These are phyloP conservation scores for Papilio helenus DNA, from an alignment of 1,140 invertebrate genomes.

Conservation along the genomic window DNA sequence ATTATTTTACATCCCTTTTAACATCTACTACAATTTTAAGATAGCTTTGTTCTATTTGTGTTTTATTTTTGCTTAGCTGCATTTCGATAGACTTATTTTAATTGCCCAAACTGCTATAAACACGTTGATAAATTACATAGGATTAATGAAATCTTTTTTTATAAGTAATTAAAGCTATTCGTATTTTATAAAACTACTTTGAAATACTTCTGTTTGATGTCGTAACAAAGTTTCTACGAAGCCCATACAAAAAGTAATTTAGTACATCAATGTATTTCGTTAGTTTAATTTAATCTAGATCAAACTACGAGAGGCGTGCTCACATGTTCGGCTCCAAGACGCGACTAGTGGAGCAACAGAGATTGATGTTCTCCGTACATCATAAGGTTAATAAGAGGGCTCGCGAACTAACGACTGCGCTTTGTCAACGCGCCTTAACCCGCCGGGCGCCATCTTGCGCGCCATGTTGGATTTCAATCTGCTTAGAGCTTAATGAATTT, in stretches of 20 bases:
- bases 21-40: conserved; percentile 28
- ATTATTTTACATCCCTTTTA: conserved; percentile 73
- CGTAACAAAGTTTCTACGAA: not conserved
- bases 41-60: conserved; percentile 32
- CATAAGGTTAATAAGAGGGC: conserved; percentile 82
- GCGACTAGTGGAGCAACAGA: conserved; percentile 42
- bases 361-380: conserved; percentile 78
- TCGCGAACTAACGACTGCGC: conserved; percentile 78
- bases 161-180: not conserved
- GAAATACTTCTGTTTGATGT: not conserved
- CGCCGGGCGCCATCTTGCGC: conserved; percentile 74
- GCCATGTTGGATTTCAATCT: conserved; percentile 82
- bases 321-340: conserved; percentile 17
- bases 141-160: not conserved
- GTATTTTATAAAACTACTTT: not conserved
- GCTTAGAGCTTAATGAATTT: conserved; percentile 82
- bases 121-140: not conserved
- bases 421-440: conserved; percentile 80
- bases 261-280: not conserved
- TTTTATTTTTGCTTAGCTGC: conserved; percentile 7
- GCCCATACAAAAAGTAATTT: not conserved
- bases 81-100: conserved; percentile 13
- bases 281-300: conserved; percentile 5
- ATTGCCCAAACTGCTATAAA: not conserved
- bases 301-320: conserved; percentile 10